Evolutionary conservation across 2,888 invertebrate genomes (phyloP).

Genomic region (Fissipunctia ypsillon): DNA sequence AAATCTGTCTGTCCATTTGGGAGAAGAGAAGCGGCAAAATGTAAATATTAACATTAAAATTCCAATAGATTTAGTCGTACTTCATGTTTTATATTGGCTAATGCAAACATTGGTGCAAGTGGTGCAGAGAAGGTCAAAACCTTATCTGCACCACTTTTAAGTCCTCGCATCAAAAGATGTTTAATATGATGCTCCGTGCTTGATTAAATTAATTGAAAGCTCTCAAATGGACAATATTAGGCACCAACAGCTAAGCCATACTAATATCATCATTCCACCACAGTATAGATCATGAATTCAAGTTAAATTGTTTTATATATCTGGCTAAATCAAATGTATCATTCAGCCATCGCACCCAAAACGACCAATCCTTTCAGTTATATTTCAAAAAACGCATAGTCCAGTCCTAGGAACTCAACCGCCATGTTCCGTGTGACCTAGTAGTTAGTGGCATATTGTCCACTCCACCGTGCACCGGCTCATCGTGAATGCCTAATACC

Average conservation of each 20-base stretch:
- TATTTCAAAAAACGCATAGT: neutral
- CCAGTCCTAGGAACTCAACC: neutral
- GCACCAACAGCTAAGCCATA: neutral
- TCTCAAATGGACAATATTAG: neutral
- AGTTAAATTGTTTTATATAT: neutral
- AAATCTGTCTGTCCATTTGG: neutral
- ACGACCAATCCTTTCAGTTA: neutral
- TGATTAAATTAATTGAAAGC: neutral
- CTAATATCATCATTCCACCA: neutral
- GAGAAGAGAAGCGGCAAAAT: neutral
- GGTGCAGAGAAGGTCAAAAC: too few species aligned
- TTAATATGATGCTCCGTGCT: neutral
- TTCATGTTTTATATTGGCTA: neutral
- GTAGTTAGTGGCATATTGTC: conserved; percentile 32
- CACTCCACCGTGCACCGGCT: conserved; percentile 7
- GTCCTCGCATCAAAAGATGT: neutral
- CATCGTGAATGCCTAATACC: conserved; percentile 22
- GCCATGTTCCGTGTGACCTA: neutral
- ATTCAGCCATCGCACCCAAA: neutral
- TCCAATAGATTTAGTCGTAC: neutral
- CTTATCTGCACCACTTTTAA: neutral
- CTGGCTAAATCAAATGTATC: neutral
- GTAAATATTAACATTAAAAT: neutral
- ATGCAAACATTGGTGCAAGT: too few species aligned
- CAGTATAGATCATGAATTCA: neutral